Base-by-base conservation (phyloP, 1,140 invertebrate species). In the Parasteatoda tepidariorum region DNA sequence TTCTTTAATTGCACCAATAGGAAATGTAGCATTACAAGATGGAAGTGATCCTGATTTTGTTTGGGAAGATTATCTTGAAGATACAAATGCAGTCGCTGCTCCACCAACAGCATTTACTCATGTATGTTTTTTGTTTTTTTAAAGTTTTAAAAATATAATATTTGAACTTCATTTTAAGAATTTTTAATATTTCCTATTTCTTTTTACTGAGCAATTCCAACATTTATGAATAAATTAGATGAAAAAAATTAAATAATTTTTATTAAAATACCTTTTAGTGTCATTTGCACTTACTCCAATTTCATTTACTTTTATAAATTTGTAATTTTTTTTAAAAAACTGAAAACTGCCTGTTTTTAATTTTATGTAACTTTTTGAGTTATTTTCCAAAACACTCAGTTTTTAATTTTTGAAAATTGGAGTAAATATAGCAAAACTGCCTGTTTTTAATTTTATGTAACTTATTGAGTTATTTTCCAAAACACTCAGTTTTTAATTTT, bases 1-100 rank as follows among this genome's bases (percentile, higher is more conserved):
- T n/a, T n/a, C n/a, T n/a, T n/a, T n/a, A n/a, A n/a, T n/a, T n/a
- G n/a, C n/a, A n/a, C 7, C 31, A 38, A 6, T 54, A 73, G 70
- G 30, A 13, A 73, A 33, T 79, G 18, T 33, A 28, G n/a, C 26
- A 2, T 0, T 38, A 15, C 26, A 33, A 38, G 83, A 84, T 71
- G 74, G 71, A 48, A 55, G 24, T 54, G 75, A 79, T 64, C 48
- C 55, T 11, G 83, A 84, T 59, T 98, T 98, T 88, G 92, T 92
- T 9, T 98, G 97, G 97, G 93, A 94, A 59, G 89, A 91, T 15
- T 98, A 98, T 89, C 90, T 98, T 62, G 91, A 92, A 84, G 93
- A 94, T 87, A 95, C 93, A 0, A 92, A 93, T 73, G 91, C 94
- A 0, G 87, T 90, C 34, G 92, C 94, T 55, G 96, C 95, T 64